Conservation (phyloP, 2,797 vertebrate species). For the Mormyrus proboscirostris region DNA sequence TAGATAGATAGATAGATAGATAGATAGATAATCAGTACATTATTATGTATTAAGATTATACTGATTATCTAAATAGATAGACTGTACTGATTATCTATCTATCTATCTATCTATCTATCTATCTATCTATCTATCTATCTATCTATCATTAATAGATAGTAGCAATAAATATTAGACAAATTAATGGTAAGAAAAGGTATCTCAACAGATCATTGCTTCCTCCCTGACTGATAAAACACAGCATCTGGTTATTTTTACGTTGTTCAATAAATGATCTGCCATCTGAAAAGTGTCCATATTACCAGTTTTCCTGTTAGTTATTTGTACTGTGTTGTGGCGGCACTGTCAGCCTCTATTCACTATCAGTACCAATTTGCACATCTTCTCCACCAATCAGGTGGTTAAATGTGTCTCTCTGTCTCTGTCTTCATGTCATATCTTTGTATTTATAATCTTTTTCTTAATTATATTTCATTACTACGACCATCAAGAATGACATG, state of each 20-base stretch:
- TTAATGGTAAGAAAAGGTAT: not conserved
- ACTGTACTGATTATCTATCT: not conserved
- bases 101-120: not conserved
- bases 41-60: too few species aligned
- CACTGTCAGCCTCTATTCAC: not conserved
- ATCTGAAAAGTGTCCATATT: not conserved
- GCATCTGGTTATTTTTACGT: not conserved
- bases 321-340: not conserved
- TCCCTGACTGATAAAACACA: not conserved
- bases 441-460: not conserved
- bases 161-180: not conserved
- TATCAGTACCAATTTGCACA: not conserved
- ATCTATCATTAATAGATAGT: not conserved
- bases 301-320: not conserved
- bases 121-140: too few species aligned
- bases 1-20: not conserved
- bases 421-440: not conserved
- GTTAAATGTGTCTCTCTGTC: not conserved
- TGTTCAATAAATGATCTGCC: not conserved
- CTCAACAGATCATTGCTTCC: not conserved
- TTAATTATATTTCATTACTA: not conserved
- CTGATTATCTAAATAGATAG: too few species aligned
- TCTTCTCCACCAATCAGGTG: not conserved
- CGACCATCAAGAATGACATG: not conserved
- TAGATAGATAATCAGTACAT: not conserved